Evolutionary conservation across 2,113 vertebrate genomes (phyloP), one percentile per base, ranked within the genome.

Genomic region (Amia ocellicauda): DNA sequence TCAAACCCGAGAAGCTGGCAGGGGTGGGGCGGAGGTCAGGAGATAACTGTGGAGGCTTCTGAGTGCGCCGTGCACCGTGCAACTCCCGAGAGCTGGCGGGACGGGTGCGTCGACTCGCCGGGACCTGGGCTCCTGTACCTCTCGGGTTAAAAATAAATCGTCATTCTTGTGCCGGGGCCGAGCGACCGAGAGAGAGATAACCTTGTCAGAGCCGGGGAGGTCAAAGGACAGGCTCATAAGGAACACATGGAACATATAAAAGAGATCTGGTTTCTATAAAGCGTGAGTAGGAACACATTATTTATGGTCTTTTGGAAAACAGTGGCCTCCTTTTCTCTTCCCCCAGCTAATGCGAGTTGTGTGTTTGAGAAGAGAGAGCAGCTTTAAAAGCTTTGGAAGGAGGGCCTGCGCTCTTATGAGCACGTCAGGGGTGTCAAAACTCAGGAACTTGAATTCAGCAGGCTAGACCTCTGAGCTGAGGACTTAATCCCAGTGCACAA

Each of bases 161-260:
- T 27, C 17, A 22, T 26, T 50, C 41, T 55, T 47, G 14, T 23
- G 41, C n/a, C 14, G 11, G 40, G 14, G 31, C 31, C 2, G n/a
- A 58, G 17, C 64, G 71, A 67, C 70, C 72, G 70, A 67, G 63
- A 78, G 70, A 67, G 63, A 78, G 85, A 86, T 88, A 88, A 83
- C 77, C 63, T 40, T 76, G 78, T 79, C 74, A 73, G 72, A 63
- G 65, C 77, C 67, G 28, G 7, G 24, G 50, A 76, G 83, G 76
- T 87, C 76, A 78, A 62, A 67, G 63, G 54, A 76, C 69, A 72
- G 74, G 75, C 74, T 83, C 80, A 79, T 69, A 75, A 65, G 69
- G 75, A 85, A 87, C 85, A 88, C 83, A 87, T 87, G 83, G 86
- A 81, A 80, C 73, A 80, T 80, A 85, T 85, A 85, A 83, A 80